Evolutionary conservation across 53 echinoderm and acorn worm genomes (phyloP), one percentile per base, ranked within the genome.

Genomic region (Patiria pectinifera): DNA sequence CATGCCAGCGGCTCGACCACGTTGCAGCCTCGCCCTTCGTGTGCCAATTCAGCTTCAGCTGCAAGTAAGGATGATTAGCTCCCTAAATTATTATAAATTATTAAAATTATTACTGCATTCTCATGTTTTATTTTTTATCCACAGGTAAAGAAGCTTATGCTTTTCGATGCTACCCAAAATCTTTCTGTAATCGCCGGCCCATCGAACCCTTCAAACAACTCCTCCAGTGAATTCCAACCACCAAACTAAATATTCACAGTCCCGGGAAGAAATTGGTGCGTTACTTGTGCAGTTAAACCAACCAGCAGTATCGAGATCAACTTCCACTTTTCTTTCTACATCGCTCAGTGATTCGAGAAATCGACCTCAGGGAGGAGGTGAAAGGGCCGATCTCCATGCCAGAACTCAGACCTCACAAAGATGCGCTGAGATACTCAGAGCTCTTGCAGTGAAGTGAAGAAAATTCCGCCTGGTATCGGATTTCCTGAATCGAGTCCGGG

Each of bases 281-380:
- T 62, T 75, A 18, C 90, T 96, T 46, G 80, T 83, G 11, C 19
- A 91, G 59, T 84, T 85, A 23, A 94, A 96, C 76, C n/a, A n/a
- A 60, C 63, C 26, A 78, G n/a, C n/a, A 84, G 14, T 96, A 96
- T 91, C 72, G 87, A 25, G 69, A 93, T n/a, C 47, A 96, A 94
- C 45, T 96, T 96, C 82, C 71, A 76, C 14, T 94, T 96, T 59
- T 93, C 96, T 3, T n/a, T n/a, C n/a, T 96, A 93, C 53, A 91
- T 96, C 59, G 86, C n/a, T n/a, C n/a, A n/a, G n/a, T n/a, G n/a
- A n/a, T n/a, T 96, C 91, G 92, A 62, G 96, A 96, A 84, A 94
- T n/a, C 83, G 14, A 94, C n/a, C 91, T 15, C 85, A 92, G n/a
- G 24, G 91, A 87, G 59, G 87, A 78, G 7, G 87, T 96, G 14